Evolutionary conservation across 2,797 vertebrate genomes (phyloP), one percentile per base, ranked within the genome.

Genomic region (Sebastes itinus): DNA sequence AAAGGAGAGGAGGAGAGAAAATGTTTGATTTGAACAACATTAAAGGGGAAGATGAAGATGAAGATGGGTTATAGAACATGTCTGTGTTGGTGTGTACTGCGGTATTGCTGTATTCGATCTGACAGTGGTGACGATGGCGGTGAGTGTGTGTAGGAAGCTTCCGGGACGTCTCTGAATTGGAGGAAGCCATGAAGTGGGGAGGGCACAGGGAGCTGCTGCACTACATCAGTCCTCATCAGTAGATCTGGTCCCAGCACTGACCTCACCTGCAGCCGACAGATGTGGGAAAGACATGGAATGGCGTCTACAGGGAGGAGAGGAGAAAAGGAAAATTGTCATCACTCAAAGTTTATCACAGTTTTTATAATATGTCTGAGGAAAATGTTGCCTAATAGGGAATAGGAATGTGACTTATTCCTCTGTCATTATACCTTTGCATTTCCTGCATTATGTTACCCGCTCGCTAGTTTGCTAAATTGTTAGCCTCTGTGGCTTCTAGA

Each of bases 181-280:
- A 96, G 92, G 81, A 94, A 95, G 80, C 30, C 20, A 0, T 88
- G 92, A 54, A 96, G 90, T 1, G 35, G 60, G 1, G 76, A 3
- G 3, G 96, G 95, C 25, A 96, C 74, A 1, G 93, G 93, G 3
- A 96, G 94, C 88, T 78, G 87, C 30, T 85, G 84, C 63, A 96
- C 87, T 0, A 88, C 82, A 7, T 33, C 14, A 7, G 88, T 79
- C 81, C 84, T 91, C 87, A 92, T 94, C 75, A 96, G 75, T 1
- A 49, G 28, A 52, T 88, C 81, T 20, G 94, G 78, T 54, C 95
- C 95, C 80, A 96, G 66, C 20, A 78, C 9, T 2, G 46, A 66
- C 35, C 93, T 74, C 14, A 96, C 32, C 74, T 86, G 86, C 68
- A 96, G 86, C 74, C 96, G 89, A 75, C 95, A 96, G 63, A 95